phyloP scores from a whole-genome alignment of 2,797 vertebrate species.

The Tragelaphus eurycerus region DNA sequence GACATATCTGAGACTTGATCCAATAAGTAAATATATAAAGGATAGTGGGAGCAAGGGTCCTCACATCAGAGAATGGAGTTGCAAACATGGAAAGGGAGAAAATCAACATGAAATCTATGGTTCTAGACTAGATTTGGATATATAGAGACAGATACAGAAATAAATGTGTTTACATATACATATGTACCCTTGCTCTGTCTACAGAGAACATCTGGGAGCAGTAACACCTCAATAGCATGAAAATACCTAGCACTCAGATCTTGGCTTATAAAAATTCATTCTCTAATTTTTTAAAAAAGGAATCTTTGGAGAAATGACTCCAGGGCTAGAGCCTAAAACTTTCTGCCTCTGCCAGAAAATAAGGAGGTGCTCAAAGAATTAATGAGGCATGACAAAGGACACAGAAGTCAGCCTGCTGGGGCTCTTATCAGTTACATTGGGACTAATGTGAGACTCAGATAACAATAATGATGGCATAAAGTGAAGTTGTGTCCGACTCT shows the following conservation, averaged over 20 bases:
- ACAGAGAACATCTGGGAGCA: neutral
- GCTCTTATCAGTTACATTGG: neutral
- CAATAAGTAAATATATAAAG: neutral
- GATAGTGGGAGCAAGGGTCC: neutral
- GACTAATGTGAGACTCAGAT: neutral
- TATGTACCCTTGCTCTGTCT: neutral
- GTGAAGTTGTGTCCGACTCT: too few relatives aligned
- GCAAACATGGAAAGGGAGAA: neutral
- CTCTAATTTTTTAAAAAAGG: neutral
- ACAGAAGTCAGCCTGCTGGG: neutral
- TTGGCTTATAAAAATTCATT: conserved; percentile 6
- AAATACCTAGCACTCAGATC: neutral
- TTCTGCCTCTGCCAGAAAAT: neutral
- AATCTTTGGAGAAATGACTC: neutral
- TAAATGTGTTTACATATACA: neutral
- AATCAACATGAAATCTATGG: neutral
- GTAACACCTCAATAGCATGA: neutral
- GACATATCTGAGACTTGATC: neutral
- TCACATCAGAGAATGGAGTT: neutral
- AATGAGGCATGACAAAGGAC: neutral
- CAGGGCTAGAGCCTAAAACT: neutral
- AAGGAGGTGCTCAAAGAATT: neutral
- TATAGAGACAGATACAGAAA: neutral
- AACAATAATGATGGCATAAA: neutral
- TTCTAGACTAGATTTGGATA: neutral